Evolutionary conservation across 2,797 vertebrate species (phyloP).

Genomic region (Poliocrania exsul): DNA sequence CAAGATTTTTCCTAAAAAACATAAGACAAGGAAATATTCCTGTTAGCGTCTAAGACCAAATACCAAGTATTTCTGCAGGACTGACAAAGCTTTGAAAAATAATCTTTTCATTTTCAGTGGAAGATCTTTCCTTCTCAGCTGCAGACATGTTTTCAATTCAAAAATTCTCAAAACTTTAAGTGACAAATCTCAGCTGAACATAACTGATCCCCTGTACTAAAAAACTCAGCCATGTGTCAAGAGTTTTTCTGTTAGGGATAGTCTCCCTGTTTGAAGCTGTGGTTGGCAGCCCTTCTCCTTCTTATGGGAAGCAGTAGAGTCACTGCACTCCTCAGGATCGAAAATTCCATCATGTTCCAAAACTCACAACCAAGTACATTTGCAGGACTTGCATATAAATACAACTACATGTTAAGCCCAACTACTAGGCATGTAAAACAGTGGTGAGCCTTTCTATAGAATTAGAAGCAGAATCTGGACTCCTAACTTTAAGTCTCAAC

Average conservation of each 20-base stretch:
- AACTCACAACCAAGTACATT: not conserved
- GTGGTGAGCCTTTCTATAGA: not conserved
- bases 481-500: not conserved
- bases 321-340: not conserved
- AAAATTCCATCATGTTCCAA: not conserved
- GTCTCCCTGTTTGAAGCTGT: not conserved
- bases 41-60: not conserved
- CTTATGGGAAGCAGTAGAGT: not conserved
- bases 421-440: not conserved
- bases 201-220: not conserved
- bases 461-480: not conserved
- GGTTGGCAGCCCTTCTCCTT: not conserved
- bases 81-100: not conserved
- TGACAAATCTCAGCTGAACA: not conserved
- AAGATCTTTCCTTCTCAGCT: not conserved
- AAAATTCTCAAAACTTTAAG: not conserved
- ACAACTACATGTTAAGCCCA: not conserved
- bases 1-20: constrained; percentile 85
- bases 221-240: not conserved
- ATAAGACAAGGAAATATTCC: constrained; percentile 25
- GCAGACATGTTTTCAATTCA: not conserved
- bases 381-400: not conserved
- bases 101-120: not conserved
- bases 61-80: not conserved
- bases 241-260: not conserved